Evolutionary conservation across 2,888 invertebrate genomes (phyloP), one percentile per base, ranked within the genome.

Genomic region (Stenolophus ochropezus): DNA sequence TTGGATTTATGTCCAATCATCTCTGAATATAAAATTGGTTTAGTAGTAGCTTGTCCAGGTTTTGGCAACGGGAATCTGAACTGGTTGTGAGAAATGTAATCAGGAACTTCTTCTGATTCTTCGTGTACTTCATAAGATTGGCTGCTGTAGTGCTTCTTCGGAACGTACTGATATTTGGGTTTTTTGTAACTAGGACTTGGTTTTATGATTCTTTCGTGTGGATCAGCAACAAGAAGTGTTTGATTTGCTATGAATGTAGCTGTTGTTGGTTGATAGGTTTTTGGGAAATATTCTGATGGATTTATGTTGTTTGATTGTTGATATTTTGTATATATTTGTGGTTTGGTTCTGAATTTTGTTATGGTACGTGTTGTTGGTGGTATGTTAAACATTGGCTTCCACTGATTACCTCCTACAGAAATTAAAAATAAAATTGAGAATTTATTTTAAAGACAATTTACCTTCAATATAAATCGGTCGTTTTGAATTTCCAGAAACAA

Each of bases 41-140:
- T 79, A 69, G 51, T 33, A 16, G 61, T 42, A 42, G 47, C 3
- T 73, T 47, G n/a, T 25, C 47, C 11, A 61, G 11, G 21, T 5
- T 23, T 73, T 49, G 0, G 20, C 21, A 49, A 21, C 18, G 2
- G 73, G 73, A 73, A 73, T 49, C 65, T 14, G 21, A 27, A 69
- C 18, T 69, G 65, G 8, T 27, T 69, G 16, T 69, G 65, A 0
- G 14, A 14, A 18, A 18, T 8, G 18, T 69, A 69, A 69, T 27
- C 27, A 2, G 65, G 65, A 2, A 27, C 73, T n/a, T 80, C 80
- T n/a, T 71, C 47, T 8, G 56, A 16, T 4, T 80, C 23, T 73
- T 80, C 80, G 14, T 73, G 73, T 2, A 80, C 80, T 47, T 80
- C 58, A 18, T 80, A 80, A 25, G 42, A 65, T 3, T 33, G 65